Evolutionary conservation across 2,888 invertebrate species (phyloP), one percentile per base, ranked within the genome.

Genomic region (Ganaspis brasiliensis): DNA sequence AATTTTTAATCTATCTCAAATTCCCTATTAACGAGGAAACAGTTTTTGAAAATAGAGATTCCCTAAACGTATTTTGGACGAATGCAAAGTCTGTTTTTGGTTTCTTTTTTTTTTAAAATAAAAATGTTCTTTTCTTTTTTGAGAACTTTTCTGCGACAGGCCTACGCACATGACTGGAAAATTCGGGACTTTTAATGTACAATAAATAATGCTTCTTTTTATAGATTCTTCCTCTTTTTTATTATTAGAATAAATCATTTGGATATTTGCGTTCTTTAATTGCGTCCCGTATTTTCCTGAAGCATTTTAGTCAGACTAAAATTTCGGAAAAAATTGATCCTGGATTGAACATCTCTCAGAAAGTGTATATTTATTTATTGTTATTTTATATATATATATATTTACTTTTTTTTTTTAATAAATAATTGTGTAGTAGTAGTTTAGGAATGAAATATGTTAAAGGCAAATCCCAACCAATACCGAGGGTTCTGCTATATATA

Each of bases 381-480:
- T 31, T 73, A 49, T 73, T 14, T 40, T 71, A 21, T 55, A 14
- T 55, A n/a, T n/a, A n/a, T n/a, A n/a, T n/a, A n/a, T n/a, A n/a
- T 61, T 72, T 71, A 49, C 61, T 55, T 35, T 72, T 37, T 45
- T 35, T 52, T 37, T 57, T 55, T 74, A 61, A 63, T 24, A 77
- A 55, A n/a, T 72, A 59, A 24, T 40, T 45, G 63, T 40, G 40
- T 31, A 4, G 31, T 31, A 31, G 31, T 31, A 31, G 52, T 40
- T 61, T 21, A 35, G 24, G 67, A 67, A 45, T 45, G 4, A 40
- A 45, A 63, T 63, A 63, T 21, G 9, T 40, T 75, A 73, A 67
- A 80, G 74, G 75, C 73, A 61, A 79, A 79, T 81, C 81, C 82
- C 83, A 81, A 82, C 78, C 85, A 73, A 79, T 84, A 83, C 80